Evolutionary conservation across 1,140 invertebrate genomes (phyloP).

Genomic region (Limonius californicus): DNA sequence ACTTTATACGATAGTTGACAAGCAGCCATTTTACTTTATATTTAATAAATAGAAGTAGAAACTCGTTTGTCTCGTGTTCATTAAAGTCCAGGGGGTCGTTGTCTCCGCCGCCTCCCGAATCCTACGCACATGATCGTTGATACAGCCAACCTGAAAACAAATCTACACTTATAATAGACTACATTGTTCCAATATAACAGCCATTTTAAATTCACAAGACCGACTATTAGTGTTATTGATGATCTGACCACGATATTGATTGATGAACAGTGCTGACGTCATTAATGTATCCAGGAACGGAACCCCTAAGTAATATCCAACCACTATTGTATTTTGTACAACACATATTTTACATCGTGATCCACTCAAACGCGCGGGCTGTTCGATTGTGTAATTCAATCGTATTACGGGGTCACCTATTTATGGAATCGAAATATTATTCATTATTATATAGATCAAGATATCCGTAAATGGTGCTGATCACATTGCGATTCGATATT

Average conservation of each 20-base stretch:
- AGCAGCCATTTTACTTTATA: slow-evolving; percentile 2
- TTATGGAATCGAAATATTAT: too few relatives aligned
- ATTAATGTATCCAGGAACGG: background rate
- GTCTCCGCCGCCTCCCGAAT: background rate
- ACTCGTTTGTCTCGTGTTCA: background rate
- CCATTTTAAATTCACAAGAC: slow-evolving; percentile 24
- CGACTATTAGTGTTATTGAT: slow-evolving; percentile 24
- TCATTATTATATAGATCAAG: too few relatives aligned
- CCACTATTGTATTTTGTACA: background rate
- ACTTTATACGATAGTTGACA: background rate
- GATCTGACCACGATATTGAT: slow-evolving; percentile 20
- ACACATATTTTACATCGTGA: background rate
- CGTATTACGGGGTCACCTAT: too few relatives aligned
- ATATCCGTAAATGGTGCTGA: too few relatives aligned
- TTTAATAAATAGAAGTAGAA: background rate
- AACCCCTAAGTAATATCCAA: background rate
- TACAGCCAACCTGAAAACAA: slow-evolving; percentile 9
- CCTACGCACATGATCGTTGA: slow-evolving; percentile 1
- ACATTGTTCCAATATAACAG: slow-evolving; percentile 24
- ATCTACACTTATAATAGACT: slow-evolving; percentile 20
- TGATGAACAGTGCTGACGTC: slow-evolving; percentile 15
- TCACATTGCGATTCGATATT: too few relatives aligned
- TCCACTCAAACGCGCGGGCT: too few relatives aligned
- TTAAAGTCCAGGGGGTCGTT: background rate
- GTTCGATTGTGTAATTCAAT: too few relatives aligned